Evolutionary conservation across 1,140 invertebrate species (phyloP), one percentile per base, ranked within the genome.

Genomic region (Camponotus vicinus): DNA sequence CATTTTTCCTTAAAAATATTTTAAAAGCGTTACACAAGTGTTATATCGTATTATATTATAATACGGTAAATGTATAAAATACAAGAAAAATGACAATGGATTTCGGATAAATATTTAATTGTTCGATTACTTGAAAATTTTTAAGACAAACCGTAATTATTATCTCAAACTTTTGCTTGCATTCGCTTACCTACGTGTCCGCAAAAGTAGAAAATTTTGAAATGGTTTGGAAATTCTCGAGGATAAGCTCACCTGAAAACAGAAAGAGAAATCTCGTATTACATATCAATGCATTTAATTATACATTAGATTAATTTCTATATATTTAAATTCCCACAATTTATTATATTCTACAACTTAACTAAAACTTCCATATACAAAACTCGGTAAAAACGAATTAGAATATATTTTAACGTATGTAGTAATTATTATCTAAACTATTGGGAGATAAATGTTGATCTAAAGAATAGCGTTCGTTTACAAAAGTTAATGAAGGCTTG

Each of bases 141-240:
- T 79, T 52, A 42, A 13, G 9, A 15, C 21, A 7, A 18, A 42
- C 8, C 13, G 7, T 21, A 32, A 70, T 80, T 80, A 40, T 57
- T 9, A 55, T 15, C 18, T 70, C 5, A 42, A 57, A 70, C 21
- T 80, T 67, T 75, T 40, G 3, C 11, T 45, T 87, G 73, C 86
- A 70, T 90, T 91, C 73, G 85, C 88, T 90, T 77, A 85, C 82
- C 57, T 85, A 78, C 42, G 32, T 32, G 3, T 63, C 15, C 45
- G 15, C 57, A 77, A 66, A 66, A 85, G 71, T 77, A 42, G 71
- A 52, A 66, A 76, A 34, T 64, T 79, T 79, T 52, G 82, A 63
- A 63, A 85, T 18, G 1, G 6, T 76, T 67, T 85, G 34, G 21
- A 85, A 64, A 76, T 85, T 40, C 45, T 76, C 61, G 40, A 64